phyloP scores from a whole-genome alignment of 2,888 invertebrate genomes.

The Brachylomia viminalis region DNA sequence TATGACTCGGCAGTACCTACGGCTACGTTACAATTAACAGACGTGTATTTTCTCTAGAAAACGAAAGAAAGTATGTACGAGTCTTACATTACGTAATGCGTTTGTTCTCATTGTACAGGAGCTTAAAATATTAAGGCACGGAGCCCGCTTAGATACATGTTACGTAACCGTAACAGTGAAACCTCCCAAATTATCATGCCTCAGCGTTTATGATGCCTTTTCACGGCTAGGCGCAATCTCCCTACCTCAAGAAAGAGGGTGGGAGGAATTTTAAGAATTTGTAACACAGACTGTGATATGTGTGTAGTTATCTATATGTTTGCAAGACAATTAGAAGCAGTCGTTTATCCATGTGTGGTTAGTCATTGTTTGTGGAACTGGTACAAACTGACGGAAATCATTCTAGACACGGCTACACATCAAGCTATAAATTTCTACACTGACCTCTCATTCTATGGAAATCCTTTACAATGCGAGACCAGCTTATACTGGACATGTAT shows the following conservation, averaged over 20 bases:
- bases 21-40: conserved; percentile 24
- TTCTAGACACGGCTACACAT: too few relatives aligned
- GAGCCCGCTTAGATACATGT: conserved; percentile 23
- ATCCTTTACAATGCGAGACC: too few relatives aligned
- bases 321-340: conserved; percentile 30
- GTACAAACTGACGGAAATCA: conserved; percentile 38
- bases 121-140: conserved; percentile 60
- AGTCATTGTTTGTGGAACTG: conserved; percentile 42
- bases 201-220: conserved; percentile 39
- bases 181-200: conserved; percentile 45
- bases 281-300: conserved; percentile 4
- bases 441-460: too few relatives aligned
- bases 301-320: conserved; percentile 17
- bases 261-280: conserved; percentile 1
- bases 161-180: conserved; percentile 48
- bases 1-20: conserved; percentile 26
- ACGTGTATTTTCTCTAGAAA: conserved; percentile 48
- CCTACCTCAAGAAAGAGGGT: conserved; percentile 10
- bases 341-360: conserved; percentile 18
- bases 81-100: conserved; percentile 23
- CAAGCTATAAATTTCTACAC: too few relatives aligned
- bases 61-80: conserved; percentile 44
- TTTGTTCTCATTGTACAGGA: conserved; percentile 54
- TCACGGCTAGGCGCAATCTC: conserved; percentile 17
- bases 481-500: too few relatives aligned